Evolutionary conservation across 2,113 vertebrate species (phyloP).

Genomic region (Eurystomus gularis): DNA sequence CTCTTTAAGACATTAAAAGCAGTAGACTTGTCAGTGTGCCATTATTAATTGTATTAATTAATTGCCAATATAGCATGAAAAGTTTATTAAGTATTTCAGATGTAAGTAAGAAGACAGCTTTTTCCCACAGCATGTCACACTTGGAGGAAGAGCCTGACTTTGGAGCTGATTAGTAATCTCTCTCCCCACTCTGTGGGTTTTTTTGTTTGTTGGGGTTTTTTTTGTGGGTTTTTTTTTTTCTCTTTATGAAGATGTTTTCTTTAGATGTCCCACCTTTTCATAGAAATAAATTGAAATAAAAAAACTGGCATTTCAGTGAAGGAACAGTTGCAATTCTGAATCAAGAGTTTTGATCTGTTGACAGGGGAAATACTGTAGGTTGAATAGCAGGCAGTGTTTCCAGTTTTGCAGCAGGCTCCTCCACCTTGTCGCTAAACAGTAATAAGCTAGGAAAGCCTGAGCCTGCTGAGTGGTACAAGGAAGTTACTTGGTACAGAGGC

Average conservation of each 20-base stretch:
- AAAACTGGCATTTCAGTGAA: neutral
- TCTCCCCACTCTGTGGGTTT: no score
- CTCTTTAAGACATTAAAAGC: neutral
- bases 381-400: neutral
- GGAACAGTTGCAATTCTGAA: neutral
- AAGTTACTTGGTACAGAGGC: neutral
- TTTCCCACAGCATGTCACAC: neutral
- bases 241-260: neutral
- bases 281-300: neutral
- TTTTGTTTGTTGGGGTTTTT: neutral
- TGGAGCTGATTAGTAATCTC: neutral
- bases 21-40: neutral
- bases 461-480: neutral
- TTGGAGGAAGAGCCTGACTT: neutral
- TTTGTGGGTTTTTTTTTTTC: neutral
- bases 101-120: neutral
- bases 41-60: neutral
- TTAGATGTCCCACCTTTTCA: neutral
- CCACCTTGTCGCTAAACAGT: fast-evolving
- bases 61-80: neutral
- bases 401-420: neutral
- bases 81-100: neutral
- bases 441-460: neutral
- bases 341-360: neutral
- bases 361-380: neutral